phyloP scores from a whole-genome alignment of 2,113 vertebrate genomes.

The Ploceus nigricollis region DNA sequence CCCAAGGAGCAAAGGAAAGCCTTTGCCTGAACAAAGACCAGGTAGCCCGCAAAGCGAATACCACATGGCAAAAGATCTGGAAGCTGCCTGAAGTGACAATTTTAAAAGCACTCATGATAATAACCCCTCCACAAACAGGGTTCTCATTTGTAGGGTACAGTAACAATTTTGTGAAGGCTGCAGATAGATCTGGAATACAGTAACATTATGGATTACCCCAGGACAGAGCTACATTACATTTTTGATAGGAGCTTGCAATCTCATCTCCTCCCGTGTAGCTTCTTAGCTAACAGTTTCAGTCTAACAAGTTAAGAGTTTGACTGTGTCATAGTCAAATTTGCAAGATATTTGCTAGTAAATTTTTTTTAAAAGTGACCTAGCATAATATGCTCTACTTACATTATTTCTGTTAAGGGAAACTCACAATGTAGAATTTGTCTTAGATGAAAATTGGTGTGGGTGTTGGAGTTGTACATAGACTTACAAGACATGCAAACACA shows the following conservation, averaged over 20 bases:
- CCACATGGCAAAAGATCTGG: not conserved
- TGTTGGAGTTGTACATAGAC: not conserved
- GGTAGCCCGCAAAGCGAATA: not conserved
- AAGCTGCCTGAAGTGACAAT: not conserved
- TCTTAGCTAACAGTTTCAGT: not conserved
- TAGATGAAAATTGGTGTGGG: not conserved
- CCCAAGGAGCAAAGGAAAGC: not conserved
- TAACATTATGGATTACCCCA: not conserved
- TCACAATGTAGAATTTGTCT: not conserved
- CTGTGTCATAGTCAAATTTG: not conserved
- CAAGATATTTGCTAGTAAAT: not conserved
- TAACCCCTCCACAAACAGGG: not conserved
- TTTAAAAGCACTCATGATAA: not conserved
- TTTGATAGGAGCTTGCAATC: not conserved
- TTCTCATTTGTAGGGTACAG: not conserved
- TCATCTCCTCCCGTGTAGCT: not conserved
- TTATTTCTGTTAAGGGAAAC: not conserved
- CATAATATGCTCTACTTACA: not conserved
- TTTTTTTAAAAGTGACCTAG: not conserved
- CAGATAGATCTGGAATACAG: not conserved
- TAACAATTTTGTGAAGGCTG: not conserved
- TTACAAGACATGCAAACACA: not conserved
- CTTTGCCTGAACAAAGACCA: not conserved
- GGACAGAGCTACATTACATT: not conserved
- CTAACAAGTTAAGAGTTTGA: not conserved